Conservation (phyloP, 1,140 invertebrate genomes). For the Drosophila pruinosa region DNA sequence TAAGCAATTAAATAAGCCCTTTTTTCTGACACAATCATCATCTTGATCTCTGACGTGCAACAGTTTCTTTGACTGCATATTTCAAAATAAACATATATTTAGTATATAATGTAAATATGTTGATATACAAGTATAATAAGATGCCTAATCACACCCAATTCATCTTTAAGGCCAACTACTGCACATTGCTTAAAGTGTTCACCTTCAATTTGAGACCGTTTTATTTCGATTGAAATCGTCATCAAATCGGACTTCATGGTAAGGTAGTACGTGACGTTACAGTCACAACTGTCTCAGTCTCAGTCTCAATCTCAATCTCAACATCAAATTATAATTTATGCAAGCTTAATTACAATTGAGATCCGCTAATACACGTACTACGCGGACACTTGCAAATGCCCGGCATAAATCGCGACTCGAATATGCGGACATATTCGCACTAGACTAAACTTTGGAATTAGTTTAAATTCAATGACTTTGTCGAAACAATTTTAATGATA, state of each 20-base stretch:
- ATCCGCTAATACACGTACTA: conserved; percentile 49
- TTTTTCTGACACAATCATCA: background rate
- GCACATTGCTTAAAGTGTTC: conserved; percentile 25
- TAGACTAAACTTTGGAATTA: conserved; percentile 52
- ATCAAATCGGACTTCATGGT: conserved; percentile 62
- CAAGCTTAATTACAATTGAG: conserved; percentile 70
- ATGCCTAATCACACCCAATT: conserved; percentile 39
- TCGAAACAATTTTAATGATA: conserved; percentile 38
- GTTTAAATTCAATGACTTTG: conserved; percentile 54
- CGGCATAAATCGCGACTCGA: background rate
- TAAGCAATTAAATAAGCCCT: background rate
- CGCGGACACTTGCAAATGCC: background rate
- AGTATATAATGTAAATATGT: background rate
- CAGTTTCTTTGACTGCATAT: background rate
- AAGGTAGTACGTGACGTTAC: conserved; percentile 68
- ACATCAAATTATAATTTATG: conserved; percentile 70
- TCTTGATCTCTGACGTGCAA: background rate
- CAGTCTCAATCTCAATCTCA: conserved; percentile 39
- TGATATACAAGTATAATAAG: conserved; percentile 4
- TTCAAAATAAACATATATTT: background rate
- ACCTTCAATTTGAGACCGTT: conserved; percentile 32
- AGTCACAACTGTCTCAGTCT: conserved; percentile 46
- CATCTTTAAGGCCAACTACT: conserved; percentile 44
- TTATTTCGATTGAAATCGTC: conserved; percentile 12
- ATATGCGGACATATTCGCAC: conserved; percentile 2